Percentiles rank a stretch among this genome's conserved stretches.
Evolutionary conservation across 2,888 invertebrate genomes (phyloP).

Genomic region (Drosophila austrosaltans): DNA sequence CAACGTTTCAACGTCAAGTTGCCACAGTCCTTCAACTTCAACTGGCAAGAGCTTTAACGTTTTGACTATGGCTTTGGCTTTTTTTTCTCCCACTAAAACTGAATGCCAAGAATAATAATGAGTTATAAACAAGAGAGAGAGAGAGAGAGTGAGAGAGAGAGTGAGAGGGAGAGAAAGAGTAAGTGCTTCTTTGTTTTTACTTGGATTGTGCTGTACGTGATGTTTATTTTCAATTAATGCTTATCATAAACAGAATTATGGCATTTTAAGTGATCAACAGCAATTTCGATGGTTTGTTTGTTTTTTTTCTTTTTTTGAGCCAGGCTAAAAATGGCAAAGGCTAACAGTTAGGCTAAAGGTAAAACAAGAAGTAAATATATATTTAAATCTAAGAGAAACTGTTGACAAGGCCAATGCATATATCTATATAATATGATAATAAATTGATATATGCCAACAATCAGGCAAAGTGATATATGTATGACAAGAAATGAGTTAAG

Average conservation of each 20-base stretch:
- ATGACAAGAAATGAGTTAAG: too few relatives aligned
- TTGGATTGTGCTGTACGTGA: constrained; percentile 67
- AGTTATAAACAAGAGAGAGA: constrained; percentile 52
- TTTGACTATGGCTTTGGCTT: constrained; percentile 52
- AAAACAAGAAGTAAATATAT: constrained; percentile 25
- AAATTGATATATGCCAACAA: constrained; percentile 46
- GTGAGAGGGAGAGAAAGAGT: constrained; percentile 69
- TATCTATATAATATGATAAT: constrained; percentile 37
- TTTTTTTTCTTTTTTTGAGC: constrained; percentile 27
- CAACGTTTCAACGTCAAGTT: constrained; percentile 66
- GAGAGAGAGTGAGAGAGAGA: constrained; percentile 49
- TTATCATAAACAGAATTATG: constrained; percentile 70
- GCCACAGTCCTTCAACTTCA: constrained; percentile 75
- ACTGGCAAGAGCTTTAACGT: constrained; percentile 62
- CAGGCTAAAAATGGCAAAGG: constrained; percentile 41
- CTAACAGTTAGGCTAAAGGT: constrained; percentile 57
- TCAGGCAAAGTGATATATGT: constrained; percentile 19
- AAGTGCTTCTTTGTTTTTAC: constrained; percentile 46
- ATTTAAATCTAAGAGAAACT: constrained; percentile 56
- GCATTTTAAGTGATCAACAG: constrained; percentile 73
- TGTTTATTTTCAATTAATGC: constrained; percentile 61
- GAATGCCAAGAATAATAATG: constrained; percentile 75
- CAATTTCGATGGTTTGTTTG: constrained; percentile 48
- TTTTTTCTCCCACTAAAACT: constrained; percentile 36
- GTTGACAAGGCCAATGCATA: constrained; percentile 60